Conservation (phyloP, 2,888 invertebrate species). For the Eulithis prunata region DNA sequence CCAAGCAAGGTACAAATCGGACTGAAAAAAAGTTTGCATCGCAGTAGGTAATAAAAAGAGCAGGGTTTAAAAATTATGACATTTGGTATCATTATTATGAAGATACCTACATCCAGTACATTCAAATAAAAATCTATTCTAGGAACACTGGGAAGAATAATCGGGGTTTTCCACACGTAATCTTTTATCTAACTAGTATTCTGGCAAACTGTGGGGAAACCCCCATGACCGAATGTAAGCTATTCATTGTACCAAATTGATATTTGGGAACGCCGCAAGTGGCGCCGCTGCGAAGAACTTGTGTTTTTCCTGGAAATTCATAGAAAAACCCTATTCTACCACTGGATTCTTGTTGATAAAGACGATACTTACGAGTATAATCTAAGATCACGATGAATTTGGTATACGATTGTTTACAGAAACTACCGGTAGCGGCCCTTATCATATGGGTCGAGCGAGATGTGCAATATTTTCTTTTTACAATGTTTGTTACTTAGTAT, state of each 20-base stretch:
- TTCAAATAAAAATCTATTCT: neutral
- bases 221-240: neutral
- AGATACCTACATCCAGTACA: too few relatives aligned
- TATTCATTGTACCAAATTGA: too few relatives aligned
- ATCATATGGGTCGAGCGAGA: conserved; percentile 75
- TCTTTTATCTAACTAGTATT: neutral
- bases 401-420: conserved; percentile 60
- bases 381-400: too few relatives aligned
- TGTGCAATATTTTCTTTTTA: conserved; percentile 68
- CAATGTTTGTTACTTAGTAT: conserved; percentile 34
- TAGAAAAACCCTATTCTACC: too few relatives aligned
- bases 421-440: conserved; percentile 57
- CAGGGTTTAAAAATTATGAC: neutral
- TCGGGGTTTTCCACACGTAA: neutral
- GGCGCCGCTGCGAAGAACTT: too few relatives aligned
- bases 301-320: too few relatives aligned
- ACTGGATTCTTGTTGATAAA: too few relatives aligned
- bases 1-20: too few relatives aligned
- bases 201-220: neutral
- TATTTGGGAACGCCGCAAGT: too few relatives aligned
- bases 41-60: too few relatives aligned
- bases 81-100: too few relatives aligned
- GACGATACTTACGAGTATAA: conserved; percentile 21
- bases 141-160: neutral
- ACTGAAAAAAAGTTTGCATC: too few relatives aligned